Evolutionary conservation across 2,797 vertebrate genomes (phyloP), one percentile per base, ranked within the genome.

Genomic region (Sebastes elongatus): DNA sequence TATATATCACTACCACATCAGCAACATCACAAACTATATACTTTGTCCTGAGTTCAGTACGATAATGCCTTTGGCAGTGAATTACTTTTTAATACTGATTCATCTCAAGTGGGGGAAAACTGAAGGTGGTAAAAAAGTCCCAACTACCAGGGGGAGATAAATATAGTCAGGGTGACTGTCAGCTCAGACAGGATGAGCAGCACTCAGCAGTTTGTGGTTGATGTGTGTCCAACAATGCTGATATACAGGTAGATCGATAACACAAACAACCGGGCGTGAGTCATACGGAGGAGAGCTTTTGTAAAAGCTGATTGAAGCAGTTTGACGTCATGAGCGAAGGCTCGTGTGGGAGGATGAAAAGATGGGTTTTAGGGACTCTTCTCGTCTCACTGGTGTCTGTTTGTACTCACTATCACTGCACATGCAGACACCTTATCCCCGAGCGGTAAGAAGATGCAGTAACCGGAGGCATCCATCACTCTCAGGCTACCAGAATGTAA

Each of bases 401-500:
- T 63, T 82, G 30, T 60, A 46, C 23, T 86, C 84, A 69, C 76
- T 60, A 5, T 87, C 81, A 57, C 78, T 75, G 91, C 84, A 86
- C 80, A 68, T 81, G 68, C 74, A 28, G 93, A 91, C 75, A 94
- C 80, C 56, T 85, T 86, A 95, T 87, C 88, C 83, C 70, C 4
- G 7, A 35, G 10, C 38, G 22, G 93, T 91, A 93, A 95, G 88
- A 83, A 70, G 92, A 94, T 79, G 88, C 81, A 91, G 84, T 84
- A 78, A 82, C 82, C 42, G 49, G 87, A 83, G 89, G 80, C 87
- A 67, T 81, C 68, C 70, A 27, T 86, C 75, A 84, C 71, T 83
- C 79, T 32, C 63, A 56, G 55, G 76, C 80, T 71, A 68, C 71
- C 84, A 83, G 70, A 76, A 76, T 82, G 63, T 85, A 83, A 89